Evolutionary conservation across 2,797 vertebrate species (phyloP).

Genomic region (Numenius phaeopus): DNA sequence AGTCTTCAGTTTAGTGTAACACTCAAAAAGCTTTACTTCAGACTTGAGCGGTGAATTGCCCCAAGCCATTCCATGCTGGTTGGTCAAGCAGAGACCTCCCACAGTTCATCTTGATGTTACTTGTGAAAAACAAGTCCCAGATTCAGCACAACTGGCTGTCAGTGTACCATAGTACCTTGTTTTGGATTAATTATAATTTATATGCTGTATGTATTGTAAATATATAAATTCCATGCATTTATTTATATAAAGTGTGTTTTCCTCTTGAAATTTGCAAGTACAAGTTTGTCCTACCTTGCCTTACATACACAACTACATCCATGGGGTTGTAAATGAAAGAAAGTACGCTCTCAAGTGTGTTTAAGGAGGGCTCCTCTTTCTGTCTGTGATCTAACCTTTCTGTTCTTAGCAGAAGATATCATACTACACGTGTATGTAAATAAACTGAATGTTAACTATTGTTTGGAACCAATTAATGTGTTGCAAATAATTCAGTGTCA

Average conservation of each 20-base stretch:
- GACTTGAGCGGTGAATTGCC: not conserved
- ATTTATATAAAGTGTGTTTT: conserved; percentile 73
- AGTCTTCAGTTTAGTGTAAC: not conserved
- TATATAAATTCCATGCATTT: conserved; percentile 71
- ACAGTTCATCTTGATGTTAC: not conserved
- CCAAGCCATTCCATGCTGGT: not conserved
- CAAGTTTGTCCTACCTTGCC: not conserved
- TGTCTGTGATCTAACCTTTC: not conserved
- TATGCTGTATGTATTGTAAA: conserved; percentile 77
- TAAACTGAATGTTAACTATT: conserved; percentile 7
- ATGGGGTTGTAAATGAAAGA: not conserved
- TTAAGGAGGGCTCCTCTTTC: not conserved
- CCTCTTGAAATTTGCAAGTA: not conserved
- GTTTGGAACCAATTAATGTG: not conserved
- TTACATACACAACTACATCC: not conserved
- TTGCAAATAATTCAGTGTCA: not conserved
- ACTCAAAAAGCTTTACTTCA: not conserved
- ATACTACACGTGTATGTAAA: conserved; percentile 1
- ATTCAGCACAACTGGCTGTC: not conserved
- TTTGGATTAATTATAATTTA: conserved; percentile 64
- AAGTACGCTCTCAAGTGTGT: not conserved
- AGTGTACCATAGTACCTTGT: not conserved
- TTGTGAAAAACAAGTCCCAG: not conserved
- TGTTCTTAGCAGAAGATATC: not conserved
- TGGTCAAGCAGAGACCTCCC: not conserved